Evolutionary conservation across 2,797 vertebrate genomes (phyloP).

Genomic region (Cheirogaleus major): DNA sequence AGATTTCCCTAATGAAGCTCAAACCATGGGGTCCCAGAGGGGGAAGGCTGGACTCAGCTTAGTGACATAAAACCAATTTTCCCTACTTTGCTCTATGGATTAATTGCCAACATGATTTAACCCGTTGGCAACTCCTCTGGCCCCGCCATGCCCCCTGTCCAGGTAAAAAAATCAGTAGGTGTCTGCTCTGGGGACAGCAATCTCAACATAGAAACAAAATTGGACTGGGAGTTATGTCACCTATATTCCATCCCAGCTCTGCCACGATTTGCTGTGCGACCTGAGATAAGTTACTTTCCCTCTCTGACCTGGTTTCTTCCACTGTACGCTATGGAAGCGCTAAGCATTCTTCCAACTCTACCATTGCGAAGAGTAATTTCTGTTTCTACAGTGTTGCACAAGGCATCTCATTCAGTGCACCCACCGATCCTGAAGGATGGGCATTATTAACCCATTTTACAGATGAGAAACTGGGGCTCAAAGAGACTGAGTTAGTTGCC

Average conservation of each 20-base stretch:
- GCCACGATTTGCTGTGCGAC: background rate
- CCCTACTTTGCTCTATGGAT: conserved; percentile 49
- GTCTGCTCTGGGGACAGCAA: background rate
- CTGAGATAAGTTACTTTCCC: background rate
- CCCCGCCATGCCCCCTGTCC: background rate
- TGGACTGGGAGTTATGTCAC: background rate
- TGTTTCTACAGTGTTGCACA: background rate
- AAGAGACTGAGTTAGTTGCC: background rate
- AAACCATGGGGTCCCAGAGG: background rate
- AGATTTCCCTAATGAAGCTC: conserved; percentile 45
- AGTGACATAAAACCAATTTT: conserved; percentile 44
- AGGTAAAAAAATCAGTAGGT: background rate
- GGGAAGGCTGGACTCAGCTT: background rate
- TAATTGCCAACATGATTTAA: conserved; percentile 49
- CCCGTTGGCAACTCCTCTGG: background rate
- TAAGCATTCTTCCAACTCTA: background rate
- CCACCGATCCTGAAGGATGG: background rate
- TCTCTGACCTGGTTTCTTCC: background rate
- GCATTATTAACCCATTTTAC: background rate
- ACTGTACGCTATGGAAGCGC: background rate
- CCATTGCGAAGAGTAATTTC: background rate
- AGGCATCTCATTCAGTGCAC: background rate
- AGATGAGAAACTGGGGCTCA: background rate
- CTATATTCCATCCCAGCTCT: background rate
- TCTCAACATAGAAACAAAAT: background rate